These are phyloP conservation scores for Oeneis ivallda DNA, from an alignment of 2,888 invertebrate genomes.

Conservation along the genomic window DNA sequence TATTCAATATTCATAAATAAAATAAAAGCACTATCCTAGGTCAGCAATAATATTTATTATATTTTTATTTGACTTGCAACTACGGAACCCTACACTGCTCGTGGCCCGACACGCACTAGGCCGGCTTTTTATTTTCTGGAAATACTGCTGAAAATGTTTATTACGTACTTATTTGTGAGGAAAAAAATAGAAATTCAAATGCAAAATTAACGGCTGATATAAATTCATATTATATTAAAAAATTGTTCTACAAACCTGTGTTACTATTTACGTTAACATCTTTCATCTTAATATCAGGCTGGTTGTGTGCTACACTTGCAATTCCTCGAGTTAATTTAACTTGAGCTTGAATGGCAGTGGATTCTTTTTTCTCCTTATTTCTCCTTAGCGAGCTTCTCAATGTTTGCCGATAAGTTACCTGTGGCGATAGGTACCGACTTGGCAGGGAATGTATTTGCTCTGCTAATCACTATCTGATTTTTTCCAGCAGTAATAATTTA, in stretches of 20 bases:
- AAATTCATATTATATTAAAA: too few species aligned
- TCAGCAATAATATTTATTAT: too few species aligned
- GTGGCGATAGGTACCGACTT: conserved; percentile 59
- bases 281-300: conserved; percentile 71
- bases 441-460: conserved; percentile 50
- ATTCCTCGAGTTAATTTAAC: conserved; percentile 73
- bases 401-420: conserved; percentile 71
- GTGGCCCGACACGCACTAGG: too few species aligned
- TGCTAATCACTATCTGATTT: conserved; percentile 51
- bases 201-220: too few species aligned
- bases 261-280: conserved; percentile 74
- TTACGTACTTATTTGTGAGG: too few species aligned
- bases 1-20: too few species aligned
- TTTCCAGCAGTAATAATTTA: conserved; percentile 46
- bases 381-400: conserved; percentile 71
- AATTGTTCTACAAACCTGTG: conserved; percentile 56
- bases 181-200: too few species aligned
- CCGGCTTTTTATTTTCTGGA: too few species aligned
- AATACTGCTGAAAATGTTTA: too few species aligned
- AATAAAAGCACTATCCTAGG: too few species aligned
- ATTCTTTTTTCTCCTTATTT: conserved; percentile 53
- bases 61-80: too few species aligned
- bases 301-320: conserved; percentile 65
- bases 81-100: too few species aligned
- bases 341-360: conserved; percentile 72